Evolutionary conservation across 2,797 vertebrate species (phyloP).

Genomic region (Spatula versicolor): DNA sequence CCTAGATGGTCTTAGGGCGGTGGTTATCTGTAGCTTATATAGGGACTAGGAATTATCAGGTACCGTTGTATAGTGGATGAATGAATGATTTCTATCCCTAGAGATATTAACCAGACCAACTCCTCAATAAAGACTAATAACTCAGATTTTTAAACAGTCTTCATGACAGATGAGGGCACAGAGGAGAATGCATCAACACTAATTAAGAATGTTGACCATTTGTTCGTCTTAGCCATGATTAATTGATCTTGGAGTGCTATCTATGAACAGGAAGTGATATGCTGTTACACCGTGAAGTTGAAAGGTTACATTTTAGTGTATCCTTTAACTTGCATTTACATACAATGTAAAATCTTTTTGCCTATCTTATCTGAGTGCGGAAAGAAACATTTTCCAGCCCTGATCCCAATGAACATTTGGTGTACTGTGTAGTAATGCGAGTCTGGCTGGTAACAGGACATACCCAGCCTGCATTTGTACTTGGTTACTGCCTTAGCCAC

Average conservation of each 20-base stretch:
- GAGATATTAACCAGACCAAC: constrained; percentile 91
- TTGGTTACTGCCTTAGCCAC: neutral
- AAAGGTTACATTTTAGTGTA: constrained; percentile 90
- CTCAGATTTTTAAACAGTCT: constrained; percentile 92
- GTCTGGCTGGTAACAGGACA: neutral
- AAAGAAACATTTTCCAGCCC: constrained; percentile 48
- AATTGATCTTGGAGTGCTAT: constrained; percentile 86
- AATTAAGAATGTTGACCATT: constrained; percentile 83
- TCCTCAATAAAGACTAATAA: constrained; percentile 92
- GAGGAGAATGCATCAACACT: constrained; percentile 82
- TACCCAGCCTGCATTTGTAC: neutral
- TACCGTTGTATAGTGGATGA: constrained; percentile 72
- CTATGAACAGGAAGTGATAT: constrained; percentile 88
- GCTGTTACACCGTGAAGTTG: constrained; percentile 83
- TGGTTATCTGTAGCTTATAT: constrained; percentile 85
- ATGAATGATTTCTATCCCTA: constrained; percentile 82
- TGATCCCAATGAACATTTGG: neutral
- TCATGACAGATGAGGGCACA: constrained; percentile 88
- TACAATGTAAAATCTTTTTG: constrained; percentile 37
- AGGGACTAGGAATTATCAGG: constrained; percentile 80
- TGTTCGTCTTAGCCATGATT: constrained; percentile 84
- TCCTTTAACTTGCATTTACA: constrained; percentile 82
- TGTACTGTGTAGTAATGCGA: neutral
- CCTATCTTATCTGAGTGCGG: constrained; percentile 39
- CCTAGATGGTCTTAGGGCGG: constrained; percentile 78